These are phyloP conservation scores for Halcyon malimbica DNA, from an alignment of 2,113 vertebrate species.

Conservation along the genomic window DNA sequence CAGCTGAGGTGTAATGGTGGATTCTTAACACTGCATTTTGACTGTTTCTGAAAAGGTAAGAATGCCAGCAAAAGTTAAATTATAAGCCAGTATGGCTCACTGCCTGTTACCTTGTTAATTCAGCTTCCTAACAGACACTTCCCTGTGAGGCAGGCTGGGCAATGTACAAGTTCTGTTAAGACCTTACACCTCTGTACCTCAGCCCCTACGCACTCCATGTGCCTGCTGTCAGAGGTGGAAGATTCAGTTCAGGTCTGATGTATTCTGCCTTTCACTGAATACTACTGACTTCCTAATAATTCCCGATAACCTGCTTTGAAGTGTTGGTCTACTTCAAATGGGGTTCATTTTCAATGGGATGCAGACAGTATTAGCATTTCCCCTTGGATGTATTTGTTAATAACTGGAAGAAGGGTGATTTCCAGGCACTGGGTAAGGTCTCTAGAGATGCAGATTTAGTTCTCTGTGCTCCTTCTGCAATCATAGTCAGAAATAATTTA, in stretches of 20 bases:
- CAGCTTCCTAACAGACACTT: neutral
- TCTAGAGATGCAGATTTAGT: neutral
- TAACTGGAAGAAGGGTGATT: neutral
- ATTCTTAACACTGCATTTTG: neutral
- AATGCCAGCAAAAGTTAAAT: neutral
- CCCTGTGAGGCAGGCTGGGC: neutral
- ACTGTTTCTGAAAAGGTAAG: neutral
- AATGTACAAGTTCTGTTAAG: neutral
- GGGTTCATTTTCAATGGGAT: neutral
- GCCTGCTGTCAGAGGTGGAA: neutral
- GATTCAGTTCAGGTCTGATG: neutral
- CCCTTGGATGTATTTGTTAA: neutral
- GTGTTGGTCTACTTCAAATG: neutral
- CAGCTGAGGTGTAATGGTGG: accelerated
- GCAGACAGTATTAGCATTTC: neutral
- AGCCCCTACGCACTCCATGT: neutral
- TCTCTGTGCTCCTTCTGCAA: neutral
- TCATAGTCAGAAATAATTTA: neutral
- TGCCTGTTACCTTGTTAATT: neutral
- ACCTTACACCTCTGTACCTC: neutral
- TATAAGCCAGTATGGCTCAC: neutral
- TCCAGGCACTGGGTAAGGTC: neutral
- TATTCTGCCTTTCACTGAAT: neutral
- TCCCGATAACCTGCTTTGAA: neutral
- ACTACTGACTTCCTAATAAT: neutral